Conservation (phyloP, 2,113 vertebrate genomes). For the Cyanoramphus novaezelandiae region DNA sequence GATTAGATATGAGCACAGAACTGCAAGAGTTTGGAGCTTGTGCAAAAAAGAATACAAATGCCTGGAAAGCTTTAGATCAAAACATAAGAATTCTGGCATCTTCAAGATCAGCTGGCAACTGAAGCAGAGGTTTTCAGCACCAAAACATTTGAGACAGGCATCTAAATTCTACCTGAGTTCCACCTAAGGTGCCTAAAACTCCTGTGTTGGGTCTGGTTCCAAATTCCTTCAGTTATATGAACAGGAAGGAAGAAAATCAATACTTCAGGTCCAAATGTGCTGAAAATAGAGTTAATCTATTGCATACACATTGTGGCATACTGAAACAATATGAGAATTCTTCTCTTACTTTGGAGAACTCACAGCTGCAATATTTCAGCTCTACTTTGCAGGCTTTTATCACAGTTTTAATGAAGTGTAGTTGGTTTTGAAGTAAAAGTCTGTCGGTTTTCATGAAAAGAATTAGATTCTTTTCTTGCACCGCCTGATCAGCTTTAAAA, state of each 20-base stretch:
- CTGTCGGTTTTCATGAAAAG: slow-evolving; percentile 65
- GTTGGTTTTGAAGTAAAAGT: slow-evolving; percentile 67
- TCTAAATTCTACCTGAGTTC: neutral
- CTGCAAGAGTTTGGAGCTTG: neutral
- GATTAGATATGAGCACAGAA: neutral
- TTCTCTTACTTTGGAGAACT: slow-evolving; percentile 45
- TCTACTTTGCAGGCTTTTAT: slow-evolving; percentile 55
- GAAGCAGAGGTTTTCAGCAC: neutral
- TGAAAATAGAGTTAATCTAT: slow-evolving; percentile 60
- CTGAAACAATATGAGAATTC: slow-evolving; percentile 61
- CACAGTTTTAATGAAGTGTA: slow-evolving; percentile 69
- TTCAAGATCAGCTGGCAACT: neutral
- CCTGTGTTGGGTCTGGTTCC: neutral
- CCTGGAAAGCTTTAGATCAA: neutral
- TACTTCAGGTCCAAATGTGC: slow-evolving; percentile 48
- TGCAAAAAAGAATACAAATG: neutral
- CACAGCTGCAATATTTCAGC: slow-evolving; percentile 59
- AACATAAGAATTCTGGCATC: neutral
- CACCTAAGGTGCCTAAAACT: neutral
- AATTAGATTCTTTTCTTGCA: slow-evolving; percentile 58
- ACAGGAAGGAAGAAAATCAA: slow-evolving; percentile 54
- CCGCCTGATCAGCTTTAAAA: slow-evolving; percentile 43
- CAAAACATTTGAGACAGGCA: neutral
- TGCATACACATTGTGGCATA: slow-evolving; percentile 50
- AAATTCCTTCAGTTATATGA: neutral